Conservation (phyloP, 1,140 invertebrate genomes). For the Uloborus diversus region DNA sequence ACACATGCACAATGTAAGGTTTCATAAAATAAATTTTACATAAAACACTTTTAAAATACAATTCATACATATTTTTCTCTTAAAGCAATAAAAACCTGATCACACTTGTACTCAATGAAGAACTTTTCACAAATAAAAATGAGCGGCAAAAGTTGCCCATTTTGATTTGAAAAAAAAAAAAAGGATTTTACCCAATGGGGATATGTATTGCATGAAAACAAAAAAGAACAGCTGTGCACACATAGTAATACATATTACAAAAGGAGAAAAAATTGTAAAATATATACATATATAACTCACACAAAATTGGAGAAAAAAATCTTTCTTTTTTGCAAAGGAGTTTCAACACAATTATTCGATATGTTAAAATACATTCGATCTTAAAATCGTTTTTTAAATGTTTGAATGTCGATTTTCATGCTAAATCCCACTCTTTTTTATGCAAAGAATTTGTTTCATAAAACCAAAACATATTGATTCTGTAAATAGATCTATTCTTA, state of each 20-base stretch:
- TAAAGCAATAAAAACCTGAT: slow-evolving; percentile 12
- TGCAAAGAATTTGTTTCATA: too few relatives aligned
- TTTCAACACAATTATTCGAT: too few relatives aligned
- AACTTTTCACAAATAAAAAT: slow-evolving; percentile 1
- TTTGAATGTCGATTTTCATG: too few relatives aligned
- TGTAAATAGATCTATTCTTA: too few relatives aligned
- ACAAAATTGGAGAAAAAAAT: background rate
- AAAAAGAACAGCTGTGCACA: too few relatives aligned
- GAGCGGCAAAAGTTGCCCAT: background rate
- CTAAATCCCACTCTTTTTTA: too few relatives aligned
- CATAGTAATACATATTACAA: background rate
- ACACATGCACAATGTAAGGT: slow-evolving; percentile 26
- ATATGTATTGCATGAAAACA: slow-evolving; percentile 4
- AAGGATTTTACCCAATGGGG: background rate
- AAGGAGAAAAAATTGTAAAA: background rate
- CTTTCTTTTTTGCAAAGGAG: too few relatives aligned
- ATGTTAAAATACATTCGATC: too few relatives aligned
- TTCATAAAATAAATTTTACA: slow-evolving; percentile 34
- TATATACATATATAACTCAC: background rate
- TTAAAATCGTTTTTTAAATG: too few relatives aligned
- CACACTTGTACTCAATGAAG: slow-evolving; percentile 32
- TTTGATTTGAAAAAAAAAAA: slow-evolving; percentile 28
- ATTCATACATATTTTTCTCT: background rate
- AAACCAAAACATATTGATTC: too few relatives aligned
- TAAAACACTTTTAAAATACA: background rate